phyloP scores from a whole-genome alignment of 2,797 vertebrate genomes.

The Sciurus carolinensis region DNA sequence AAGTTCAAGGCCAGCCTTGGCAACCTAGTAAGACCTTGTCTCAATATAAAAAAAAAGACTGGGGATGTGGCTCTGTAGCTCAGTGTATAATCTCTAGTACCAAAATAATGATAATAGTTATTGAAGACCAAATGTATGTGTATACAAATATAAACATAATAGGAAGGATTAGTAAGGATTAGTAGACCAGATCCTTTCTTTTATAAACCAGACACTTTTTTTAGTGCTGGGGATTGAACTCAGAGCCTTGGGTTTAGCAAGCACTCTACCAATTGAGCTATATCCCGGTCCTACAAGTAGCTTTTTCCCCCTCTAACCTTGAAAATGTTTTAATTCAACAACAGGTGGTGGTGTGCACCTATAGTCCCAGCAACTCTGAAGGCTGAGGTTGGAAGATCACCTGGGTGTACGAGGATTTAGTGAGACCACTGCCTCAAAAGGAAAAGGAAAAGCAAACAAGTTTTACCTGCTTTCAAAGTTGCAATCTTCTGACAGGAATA shows the following conservation, averaged over 20 bases:
- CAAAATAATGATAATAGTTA: too few relatives aligned
- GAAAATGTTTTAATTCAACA: neutral
- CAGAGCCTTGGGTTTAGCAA: too few relatives aligned
- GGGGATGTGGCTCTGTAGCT: too few relatives aligned
- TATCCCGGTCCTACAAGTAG: neutral
- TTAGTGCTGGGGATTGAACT: too few relatives aligned
- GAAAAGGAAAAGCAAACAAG: neutral
- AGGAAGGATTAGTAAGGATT: neutral
- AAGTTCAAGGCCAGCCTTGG: too few relatives aligned
- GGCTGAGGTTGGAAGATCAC: neutral
- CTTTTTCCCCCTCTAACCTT: neutral
- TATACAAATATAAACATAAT: neutral
- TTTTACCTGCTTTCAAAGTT: constrained; percentile 19
- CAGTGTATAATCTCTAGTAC: too few relatives aligned
- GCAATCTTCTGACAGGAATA: neutral
- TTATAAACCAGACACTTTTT: neutral
- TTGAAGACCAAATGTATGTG: constrained; percentile 7
- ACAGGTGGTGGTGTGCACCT: too few relatives aligned
- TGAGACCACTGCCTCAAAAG: neutral
- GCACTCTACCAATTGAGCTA: too few relatives aligned
- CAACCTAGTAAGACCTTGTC: too few relatives aligned
- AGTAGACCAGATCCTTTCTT: neutral
- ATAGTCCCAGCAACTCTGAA: neutral
- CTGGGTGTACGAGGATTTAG: neutral
- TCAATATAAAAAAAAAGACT: too few relatives aligned